phyloP scores from a whole-genome alignment of 2,797 vertebrate species.

The Merluccius polli region DNA sequence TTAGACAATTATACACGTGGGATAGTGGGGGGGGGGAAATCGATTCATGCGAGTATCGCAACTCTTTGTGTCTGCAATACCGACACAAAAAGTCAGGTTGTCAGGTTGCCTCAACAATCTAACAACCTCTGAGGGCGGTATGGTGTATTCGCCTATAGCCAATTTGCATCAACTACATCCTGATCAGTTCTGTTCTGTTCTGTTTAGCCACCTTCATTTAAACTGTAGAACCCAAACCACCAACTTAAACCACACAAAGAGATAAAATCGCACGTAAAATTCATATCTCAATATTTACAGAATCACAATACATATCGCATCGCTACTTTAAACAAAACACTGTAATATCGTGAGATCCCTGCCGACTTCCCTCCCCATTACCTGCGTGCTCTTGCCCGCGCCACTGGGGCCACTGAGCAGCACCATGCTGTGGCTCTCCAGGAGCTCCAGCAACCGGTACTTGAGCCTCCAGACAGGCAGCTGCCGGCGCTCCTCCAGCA shows the following conservation, averaged over 20 bases:
- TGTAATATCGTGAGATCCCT: background rate
- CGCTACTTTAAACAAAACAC: background rate
- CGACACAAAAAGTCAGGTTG: background rate
- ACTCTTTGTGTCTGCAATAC: too few species aligned
- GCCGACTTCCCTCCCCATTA: constrained; percentile 20
- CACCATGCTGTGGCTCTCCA: constrained; percentile 81
- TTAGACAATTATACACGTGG: background rate
- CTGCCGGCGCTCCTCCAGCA: constrained; percentile 76
- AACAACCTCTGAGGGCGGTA: too few species aligned
- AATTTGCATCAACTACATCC: too few species aligned
- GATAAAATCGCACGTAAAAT: background rate
- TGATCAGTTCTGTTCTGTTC: too few species aligned
- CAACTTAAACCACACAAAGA: background rate
- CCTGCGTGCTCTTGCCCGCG: constrained; percentile 91
- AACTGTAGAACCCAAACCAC: too few species aligned
- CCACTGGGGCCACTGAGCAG: constrained; percentile 82
- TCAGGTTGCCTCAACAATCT: background rate
- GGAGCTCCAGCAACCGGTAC: constrained; percentile 79
- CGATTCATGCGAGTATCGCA: too few species aligned
- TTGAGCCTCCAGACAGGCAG: constrained; percentile 82
- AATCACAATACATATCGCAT: background rate
- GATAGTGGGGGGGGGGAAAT: background rate
- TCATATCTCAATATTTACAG: background rate
- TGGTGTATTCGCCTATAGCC: too few species aligned
- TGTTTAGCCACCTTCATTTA: too few species aligned